Evolutionary conservation across 2,888 invertebrate genomes (phyloP), one percentile per base, ranked within the genome.

Genomic region (Protonemura montana): DNA sequence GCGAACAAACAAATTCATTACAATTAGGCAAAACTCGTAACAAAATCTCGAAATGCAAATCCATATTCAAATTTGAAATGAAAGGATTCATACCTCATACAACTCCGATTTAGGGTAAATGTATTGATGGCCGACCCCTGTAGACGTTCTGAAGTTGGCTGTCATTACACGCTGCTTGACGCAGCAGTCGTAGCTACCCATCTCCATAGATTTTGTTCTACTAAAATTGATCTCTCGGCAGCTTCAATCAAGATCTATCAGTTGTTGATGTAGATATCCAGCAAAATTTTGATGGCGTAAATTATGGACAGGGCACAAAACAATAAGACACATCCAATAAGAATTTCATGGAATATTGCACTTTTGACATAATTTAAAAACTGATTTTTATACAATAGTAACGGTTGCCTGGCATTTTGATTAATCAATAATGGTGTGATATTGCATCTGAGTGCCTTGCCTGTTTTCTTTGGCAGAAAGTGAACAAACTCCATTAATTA

Each of bases 41-140:
- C n/a, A n/a, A n/a, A n/a, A n/a, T n/a, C n/a, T n/a, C n/a, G n/a
- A n/a, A n/a, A n/a, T n/a, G n/a, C n/a, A n/a, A n/a, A n/a, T n/a
- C n/a, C n/a, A n/a, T n/a, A n/a, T n/a, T n/a, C n/a, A n/a, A n/a
- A n/a, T n/a, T n/a, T n/a, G n/a, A n/a, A n/a, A n/a, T n/a, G n/a
- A n/a, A n/a, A n/a, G n/a, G n/a, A 35, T 35, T 6, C 28, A 35
- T 83, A 87, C 87, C 87, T 85, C 83, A 28, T 86, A 84, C 25
- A 59, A 76, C 28, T 84, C 84, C 13, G 59, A 28, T 27, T 30
- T 41, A 0, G 87, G 87, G 35, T 86, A 77, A 21, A 87, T 87
- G 26, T 76, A 41, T 3, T 41, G 16, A 42, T 87, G 87, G 21
- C 87, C 87, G 10, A 86, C 86, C 13, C 86, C 78, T 10, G 82